phyloP scores from a whole-genome alignment of 2,113 vertebrate species.

The Ramphastos sulfuratus region DNA sequence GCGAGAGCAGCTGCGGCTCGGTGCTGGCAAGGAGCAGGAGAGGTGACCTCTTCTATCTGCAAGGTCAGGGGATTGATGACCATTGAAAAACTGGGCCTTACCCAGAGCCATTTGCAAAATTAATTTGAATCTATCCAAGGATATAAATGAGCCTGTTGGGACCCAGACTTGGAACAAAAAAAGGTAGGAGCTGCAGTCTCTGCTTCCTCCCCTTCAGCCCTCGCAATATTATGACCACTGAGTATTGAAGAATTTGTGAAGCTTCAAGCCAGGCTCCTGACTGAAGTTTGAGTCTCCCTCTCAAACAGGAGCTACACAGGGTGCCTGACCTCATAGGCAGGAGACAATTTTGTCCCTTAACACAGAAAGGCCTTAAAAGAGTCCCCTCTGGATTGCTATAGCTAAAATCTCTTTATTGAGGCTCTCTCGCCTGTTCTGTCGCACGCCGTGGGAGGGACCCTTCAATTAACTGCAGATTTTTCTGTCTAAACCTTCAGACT shows the following conservation, averaged over 20 bases:
- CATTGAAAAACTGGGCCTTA: background rate
- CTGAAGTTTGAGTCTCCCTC: background rate
- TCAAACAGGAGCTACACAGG: background rate
- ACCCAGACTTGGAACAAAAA: background rate
- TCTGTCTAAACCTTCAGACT: background rate
- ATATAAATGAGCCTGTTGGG: background rate
- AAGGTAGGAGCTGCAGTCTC: background rate
- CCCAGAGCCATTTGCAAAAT: constrained; percentile 50
- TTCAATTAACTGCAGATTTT: background rate
- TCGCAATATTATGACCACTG: background rate
- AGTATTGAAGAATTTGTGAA: background rate
- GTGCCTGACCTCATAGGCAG: background rate
- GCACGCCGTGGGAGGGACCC: background rate
- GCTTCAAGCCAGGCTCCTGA: background rate
- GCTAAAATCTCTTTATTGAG: background rate
- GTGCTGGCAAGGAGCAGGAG: background rate
- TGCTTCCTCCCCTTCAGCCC: background rate
- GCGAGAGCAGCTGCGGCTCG: background rate
- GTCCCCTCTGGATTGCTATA: background rate
- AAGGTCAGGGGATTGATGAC: constrained; percentile 37
- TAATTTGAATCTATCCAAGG: constrained; percentile 34
- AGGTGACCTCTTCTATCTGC: constrained; percentile 3
- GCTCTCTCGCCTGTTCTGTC: background rate
- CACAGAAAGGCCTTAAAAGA: background rate
- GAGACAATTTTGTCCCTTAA: background rate